Evolutionary conservation across 1,140 invertebrate species (phyloP).

Genomic region (Stegodyphus mimosarum): DNA sequence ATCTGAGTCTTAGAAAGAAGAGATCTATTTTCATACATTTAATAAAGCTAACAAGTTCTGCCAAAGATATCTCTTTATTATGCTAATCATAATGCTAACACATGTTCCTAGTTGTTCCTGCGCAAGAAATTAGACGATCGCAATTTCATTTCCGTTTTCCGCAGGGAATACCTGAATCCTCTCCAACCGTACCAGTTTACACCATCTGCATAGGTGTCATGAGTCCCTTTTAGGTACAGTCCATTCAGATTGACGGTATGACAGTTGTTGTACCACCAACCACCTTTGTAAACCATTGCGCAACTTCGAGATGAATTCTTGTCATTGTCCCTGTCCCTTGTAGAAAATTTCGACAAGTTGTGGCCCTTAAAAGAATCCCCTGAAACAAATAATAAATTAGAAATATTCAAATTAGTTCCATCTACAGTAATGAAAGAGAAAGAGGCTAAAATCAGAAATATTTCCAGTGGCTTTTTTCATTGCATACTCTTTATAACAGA

Average conservation of each 20-base stretch:
- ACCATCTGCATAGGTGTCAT: slow-evolving; percentile 34
- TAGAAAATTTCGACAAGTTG: slow-evolving; percentile 78
- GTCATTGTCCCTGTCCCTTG: slow-evolving; percentile 79
- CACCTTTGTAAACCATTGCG: slow-evolving; percentile 71
- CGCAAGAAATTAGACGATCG: slow-evolving; percentile 67
- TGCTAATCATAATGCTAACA: too few species aligned
- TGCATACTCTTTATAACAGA: too few species aligned
- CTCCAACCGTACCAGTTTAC: slow-evolving; percentile 86
- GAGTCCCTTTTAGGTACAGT: slow-evolving; percentile 84
- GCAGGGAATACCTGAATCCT: slow-evolving; percentile 72
- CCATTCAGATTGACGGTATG: slow-evolving; percentile 94
- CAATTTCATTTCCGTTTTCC: slow-evolving; percentile 84
- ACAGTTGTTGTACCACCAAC: slow-evolving; percentile 78
- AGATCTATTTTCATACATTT: too few species aligned
- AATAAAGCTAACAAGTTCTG: too few species aligned
- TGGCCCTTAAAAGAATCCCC: slow-evolving; percentile 67
- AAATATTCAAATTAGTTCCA: too few species aligned
- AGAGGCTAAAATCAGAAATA: too few species aligned
- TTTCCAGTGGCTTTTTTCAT: too few species aligned
- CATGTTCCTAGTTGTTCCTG: too few species aligned
- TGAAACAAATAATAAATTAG: not conserved
- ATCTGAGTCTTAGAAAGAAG: too few species aligned
- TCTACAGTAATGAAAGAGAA: too few species aligned
- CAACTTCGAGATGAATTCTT: slow-evolving; percentile 77
- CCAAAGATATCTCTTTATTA: too few species aligned